A percentile compares a stretch with the other conserved stretches of the same genome.
These are phyloP conservation scores for cat (Felis catus) DNA, from an alignment of 2,113 vertebrate genomes.

Conservation along the genomic window F.catus_Fca126_mat1.0 CM031417.1:129304501-129305000, in stretches of 20 bases:
- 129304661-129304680: conserved; percentile 30
- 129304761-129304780: conserved; percentile 80
- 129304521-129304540: conserved; percentile 24
- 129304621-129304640: conserved; percentile 16
- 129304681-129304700: neutral
- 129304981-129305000: conserved; percentile 81
- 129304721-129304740: conserved; percentile 52
- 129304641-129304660: conserved; percentile 46
- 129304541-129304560: conserved; percentile 23
- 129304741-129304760: conserved; percentile 80
- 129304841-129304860: conserved; percentile 70
- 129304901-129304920: conserved; percentile 4
- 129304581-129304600: conserved; percentile 48
- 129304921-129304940: conserved; percentile 79
- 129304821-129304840: conserved; percentile 68
- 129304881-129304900: conserved; percentile 75
- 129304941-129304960: conserved; percentile 81
- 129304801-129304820: conserved; percentile 64
- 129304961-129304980: conserved; percentile 79
- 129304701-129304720: conserved; percentile 52
- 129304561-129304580: neutral
- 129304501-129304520: conserved; percentile 58
- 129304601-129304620: conserved; percentile 44
- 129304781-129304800: conserved; percentile 77
- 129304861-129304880: conserved; percentile 74